Evolutionary conservation across 2,888 invertebrate species (phyloP).

Genomic region (Noctua fimbriata): DNA sequence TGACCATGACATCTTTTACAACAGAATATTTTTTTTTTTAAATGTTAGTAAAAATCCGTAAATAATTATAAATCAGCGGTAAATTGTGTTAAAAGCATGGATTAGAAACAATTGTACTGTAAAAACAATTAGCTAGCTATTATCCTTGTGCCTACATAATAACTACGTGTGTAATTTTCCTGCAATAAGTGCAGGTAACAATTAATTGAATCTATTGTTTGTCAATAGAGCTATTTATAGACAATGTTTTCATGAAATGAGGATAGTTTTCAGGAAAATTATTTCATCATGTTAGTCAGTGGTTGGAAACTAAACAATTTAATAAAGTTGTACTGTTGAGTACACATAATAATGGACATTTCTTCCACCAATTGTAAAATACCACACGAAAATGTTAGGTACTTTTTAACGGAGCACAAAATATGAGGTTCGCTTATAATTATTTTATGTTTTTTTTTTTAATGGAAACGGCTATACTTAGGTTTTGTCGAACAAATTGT

Average conservation of each 20-base stretch:
- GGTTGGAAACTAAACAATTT: not conserved
- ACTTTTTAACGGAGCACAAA: not conserved
- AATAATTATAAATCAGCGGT: not conserved
- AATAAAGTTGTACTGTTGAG: not conserved
- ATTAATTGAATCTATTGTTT: conserved; percentile 32
- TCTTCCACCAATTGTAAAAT: not conserved
- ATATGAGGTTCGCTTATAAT: not conserved
- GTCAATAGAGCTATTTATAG: conserved; percentile 37
- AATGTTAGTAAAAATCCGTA: not conserved
- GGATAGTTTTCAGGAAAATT: conserved; percentile 12
- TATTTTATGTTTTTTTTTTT: not conserved
- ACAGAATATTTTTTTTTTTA: not conserved
- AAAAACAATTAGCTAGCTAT: conserved; percentile 5
- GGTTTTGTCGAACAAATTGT: not conserved
- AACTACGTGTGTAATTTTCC: conserved; percentile 25
- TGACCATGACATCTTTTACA: not conserved
- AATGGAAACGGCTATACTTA: not conserved
- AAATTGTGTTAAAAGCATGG: conserved; percentile 8
- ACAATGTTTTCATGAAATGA: conserved; percentile 40
- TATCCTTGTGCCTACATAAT: conserved; percentile 42
- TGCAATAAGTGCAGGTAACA: conserved; percentile 36
- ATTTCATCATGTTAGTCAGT: not conserved
- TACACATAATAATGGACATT: not conserved
- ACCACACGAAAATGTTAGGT: not conserved
- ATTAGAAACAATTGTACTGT: conserved; percentile 26